phyloP scores from a whole-genome alignment of 2,113 vertebrate species.

The Glaucomys volans region DNA sequence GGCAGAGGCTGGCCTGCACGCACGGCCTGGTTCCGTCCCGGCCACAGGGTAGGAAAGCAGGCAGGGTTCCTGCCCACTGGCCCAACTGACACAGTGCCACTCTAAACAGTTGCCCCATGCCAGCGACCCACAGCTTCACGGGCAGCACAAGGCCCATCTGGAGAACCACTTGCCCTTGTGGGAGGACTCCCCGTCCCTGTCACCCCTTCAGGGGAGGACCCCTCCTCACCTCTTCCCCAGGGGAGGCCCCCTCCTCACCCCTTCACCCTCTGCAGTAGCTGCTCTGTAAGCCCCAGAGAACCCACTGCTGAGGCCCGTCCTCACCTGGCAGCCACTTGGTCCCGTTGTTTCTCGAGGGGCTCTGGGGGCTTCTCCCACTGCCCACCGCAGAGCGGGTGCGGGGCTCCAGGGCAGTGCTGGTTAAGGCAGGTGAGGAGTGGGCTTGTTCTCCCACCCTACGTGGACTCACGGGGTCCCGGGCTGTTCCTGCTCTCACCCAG shows the following conservation, averaged over 20 bases:
- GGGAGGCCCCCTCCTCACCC: rapidly evolving
- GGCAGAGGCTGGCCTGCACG: no score
- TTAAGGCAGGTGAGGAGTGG: not conserved
- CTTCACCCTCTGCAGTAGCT: not conserved
- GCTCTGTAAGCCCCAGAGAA: not conserved
- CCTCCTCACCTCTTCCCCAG: rapidly evolving
- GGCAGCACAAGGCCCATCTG: not conserved
- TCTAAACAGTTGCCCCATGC: not conserved
- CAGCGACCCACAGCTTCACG: not conserved
- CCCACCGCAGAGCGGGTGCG: not conserved
- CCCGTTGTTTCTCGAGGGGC: not conserved
- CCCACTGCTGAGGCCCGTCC: not conserved
- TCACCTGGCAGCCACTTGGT: not conserved
- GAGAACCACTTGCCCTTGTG: not conserved
- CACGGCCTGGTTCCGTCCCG: no score
- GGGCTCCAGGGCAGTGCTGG: not conserved
- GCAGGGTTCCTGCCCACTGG: no score
- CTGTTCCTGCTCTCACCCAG: not conserved
- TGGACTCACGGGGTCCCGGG: not conserved
- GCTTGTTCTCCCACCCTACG: rapidly evolving
- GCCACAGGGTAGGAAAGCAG: no score
- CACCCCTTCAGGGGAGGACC: no score
- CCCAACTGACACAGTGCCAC: no score
- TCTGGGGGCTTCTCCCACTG: not conserved
- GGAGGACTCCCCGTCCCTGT: no score